Evolutionary conservation across 1,140 invertebrate genomes (phyloP), one percentile per base, ranked within the genome.

Genomic region (Aricia agestis): DNA sequence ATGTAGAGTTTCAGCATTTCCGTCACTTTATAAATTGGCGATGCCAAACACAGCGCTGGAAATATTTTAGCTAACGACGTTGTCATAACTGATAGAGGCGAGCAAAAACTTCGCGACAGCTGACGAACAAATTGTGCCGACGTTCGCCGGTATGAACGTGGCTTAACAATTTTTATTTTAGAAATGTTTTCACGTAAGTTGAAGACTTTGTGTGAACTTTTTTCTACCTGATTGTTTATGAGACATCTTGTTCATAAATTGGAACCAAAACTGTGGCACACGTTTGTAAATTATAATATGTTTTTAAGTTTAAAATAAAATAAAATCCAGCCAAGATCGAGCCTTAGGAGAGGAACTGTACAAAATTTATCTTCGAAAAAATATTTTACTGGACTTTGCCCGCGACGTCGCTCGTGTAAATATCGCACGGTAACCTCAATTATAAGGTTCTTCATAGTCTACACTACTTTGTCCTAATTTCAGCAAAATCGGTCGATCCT

Each of bases 11-110:
- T 52, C 45, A 13, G 45, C 45, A 52, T 52, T 52, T 36, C 9
- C 6, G 7, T 15, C 45, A 13, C 45, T 52, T 52, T 52, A 52
- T 52, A 52, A 52, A 52, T 52, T 52, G 45, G 45, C 9, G 45
- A 52, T 15, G 45, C 45, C 45, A 52, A 52, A 15, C 45, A 52
- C 45, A 52, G 45, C 45, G 9, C 45, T 13, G 45, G 13, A 52
- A 52, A 52, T 52, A 13, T 52, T 15, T 80, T 81, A 79, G 77
- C 74, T 82, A 76, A 77, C 77, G 73, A 80, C 36, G 77, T 85
- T 81, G 17, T 63, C 59, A 86, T 85, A 83, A 82, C 74, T 85
- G 80, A 85, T 77, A 78, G 32, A 66, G 59, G 57, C 69, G 71
- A 41, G 71, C 76, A 81, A 82, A 84, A 82, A 82, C 76, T 42